Percentiles rank a stretch among this genome's conserved stretches.
These are phyloP conservation scores for Xylophagus ater DNA, from an alignment of 2,888 invertebrate species.

Conservation along the genomic window DNA sequence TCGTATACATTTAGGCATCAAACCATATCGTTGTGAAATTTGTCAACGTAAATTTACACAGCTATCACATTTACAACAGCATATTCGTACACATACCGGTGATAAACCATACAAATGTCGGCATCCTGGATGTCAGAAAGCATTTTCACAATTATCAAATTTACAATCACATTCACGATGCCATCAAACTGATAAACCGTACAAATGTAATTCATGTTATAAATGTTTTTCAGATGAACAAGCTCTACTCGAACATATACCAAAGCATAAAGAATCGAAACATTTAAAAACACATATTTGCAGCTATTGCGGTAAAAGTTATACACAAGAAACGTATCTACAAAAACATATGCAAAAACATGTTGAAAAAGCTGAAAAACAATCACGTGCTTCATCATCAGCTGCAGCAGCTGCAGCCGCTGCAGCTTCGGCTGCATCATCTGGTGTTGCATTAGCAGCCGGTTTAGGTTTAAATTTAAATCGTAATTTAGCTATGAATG, in stretches of 20 bases:
- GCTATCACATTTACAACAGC: constrained; percentile 97
- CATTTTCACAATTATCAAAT: constrained; percentile 97
- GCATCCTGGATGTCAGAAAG: constrained; percentile 95
- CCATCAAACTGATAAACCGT: constrained; percentile 99
- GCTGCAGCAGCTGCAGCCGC: constrained; percentile 23
- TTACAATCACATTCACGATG: constrained; percentile 98
- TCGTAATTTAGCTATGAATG: constrained; percentile 20
- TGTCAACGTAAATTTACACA: constrained; percentile 98
- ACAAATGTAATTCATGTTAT: constrained; percentile 99
- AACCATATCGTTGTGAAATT: constrained; percentile 96
- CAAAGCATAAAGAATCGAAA: constrained; percentile 98
- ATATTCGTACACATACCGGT: constrained; percentile 98
- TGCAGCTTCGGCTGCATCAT: constrained; percentile 17
- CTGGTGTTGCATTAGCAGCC: constrained; percentile 20
- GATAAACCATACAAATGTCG: constrained; percentile 99
- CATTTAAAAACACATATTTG: constrained; percentile 99
- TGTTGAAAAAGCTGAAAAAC: constrained; percentile 81
- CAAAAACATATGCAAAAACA: constrained; percentile 99
- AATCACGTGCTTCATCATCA: constrained; percentile 45
- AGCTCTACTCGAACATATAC: constrained; percentile 95
- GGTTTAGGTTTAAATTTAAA: constrained; percentile 19
- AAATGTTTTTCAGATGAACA: constrained; percentile 98
- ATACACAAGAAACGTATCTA: constrained; percentile 98
- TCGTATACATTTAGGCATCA: constrained; percentile 96
- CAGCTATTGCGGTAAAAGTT: constrained; percentile 98